Base-by-base conservation (phyloP, 2,113 vertebrate species). In the Ardeotis arabs region DNA sequence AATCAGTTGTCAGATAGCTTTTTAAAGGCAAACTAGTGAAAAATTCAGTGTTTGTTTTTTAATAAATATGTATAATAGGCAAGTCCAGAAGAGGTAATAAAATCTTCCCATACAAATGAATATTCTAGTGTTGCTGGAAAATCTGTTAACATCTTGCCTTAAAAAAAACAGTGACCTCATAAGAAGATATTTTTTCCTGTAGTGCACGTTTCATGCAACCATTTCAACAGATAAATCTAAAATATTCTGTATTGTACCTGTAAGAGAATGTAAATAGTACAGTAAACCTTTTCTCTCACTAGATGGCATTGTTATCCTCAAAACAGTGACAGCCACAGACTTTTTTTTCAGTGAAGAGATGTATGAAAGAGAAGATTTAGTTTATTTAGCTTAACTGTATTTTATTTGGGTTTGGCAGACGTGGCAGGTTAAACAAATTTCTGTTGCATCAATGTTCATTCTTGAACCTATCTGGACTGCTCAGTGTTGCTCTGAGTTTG, bases 281-380 rank as follows among this genome's bases (percentile, higher is more conserved):
- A 14, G 16, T 12, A 21, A 63, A 16, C 50, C 49, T 24, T 59
- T 91, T 20, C 31, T 28, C 18, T 85, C 95, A 21, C 90, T 85
- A 95, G 96, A 66, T 95, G 95, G 59, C 92, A 74, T 3, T 31
- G 24, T 78, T 84, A 50, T 41, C 84, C 78, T 55, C 24, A 7
- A 44, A 84, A 93, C 55, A 45, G 55, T 4, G 7, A 15, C 33
- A 31, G 29, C 53, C 66, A 6, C 27, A 7, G 53, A 1, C 10
- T 3, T 5, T 20, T 47, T 55, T 74, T 37, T 31, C 37, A 17
- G 16, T 0, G 1, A 44, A 41, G 24, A 66, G 29, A 12, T 17
- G 23, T 63, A 5, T 7, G 0, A 6, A 64, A 28, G 39, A 39
- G 4, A 5, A 15, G 8, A 3, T 62, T 55, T 39, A 2, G 5